Base-by-base conservation (phyloP, 2,797 vertebrate genomes). In the Hippopotamyrus pictus region DNA sequence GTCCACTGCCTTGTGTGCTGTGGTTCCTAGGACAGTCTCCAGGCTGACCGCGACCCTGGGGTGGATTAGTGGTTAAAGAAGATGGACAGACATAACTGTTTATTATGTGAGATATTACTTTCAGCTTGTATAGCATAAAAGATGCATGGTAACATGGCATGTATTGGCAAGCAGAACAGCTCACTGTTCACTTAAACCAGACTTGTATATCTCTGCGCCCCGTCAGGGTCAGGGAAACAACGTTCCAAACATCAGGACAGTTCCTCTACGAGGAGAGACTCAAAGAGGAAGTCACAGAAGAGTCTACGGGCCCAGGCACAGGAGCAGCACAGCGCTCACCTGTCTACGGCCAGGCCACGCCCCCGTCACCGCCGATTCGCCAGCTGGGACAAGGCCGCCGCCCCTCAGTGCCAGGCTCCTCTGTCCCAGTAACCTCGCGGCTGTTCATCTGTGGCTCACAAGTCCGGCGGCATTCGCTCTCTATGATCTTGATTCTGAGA, bases 211-310 rank as follows among this genome's bases (percentile, higher is more conserved):
- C 17, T 82, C 41, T 82, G 76, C 3, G 41, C 0, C 51, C 53
- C 19, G 22, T 37, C 19, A 57, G 86, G 86, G 50, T 59, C 53
- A 22, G 86, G 86, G 33, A 87, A 59, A 17, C 86, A 87, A 33
- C 86, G 53, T 57, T 41, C 53, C 53, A 87, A 59, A 87, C 50
- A 59, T 37, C 53, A 29, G 6, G 53, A 87, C 5, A 12, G 33
- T 44, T 87, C 86, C 12, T 57, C 86, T 37, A 41, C 53, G 19
- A 59, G 53, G 53, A 87, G 50, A 59, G 86, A 87, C 33, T 51
- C 33, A 59, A 87, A 59, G 25, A 87, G 17, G 86, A 87, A 59
- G 86, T 87, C 86, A 8, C 51, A 87, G 51, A 87, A 59, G 86
- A 87, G 86, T n/a, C 86, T 87, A 12, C 53, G 33, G 86, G 86